Evolutionary conservation across 2,797 vertebrate genomes (phyloP).

Genomic region (Lycodopsis pacificus): DNA sequence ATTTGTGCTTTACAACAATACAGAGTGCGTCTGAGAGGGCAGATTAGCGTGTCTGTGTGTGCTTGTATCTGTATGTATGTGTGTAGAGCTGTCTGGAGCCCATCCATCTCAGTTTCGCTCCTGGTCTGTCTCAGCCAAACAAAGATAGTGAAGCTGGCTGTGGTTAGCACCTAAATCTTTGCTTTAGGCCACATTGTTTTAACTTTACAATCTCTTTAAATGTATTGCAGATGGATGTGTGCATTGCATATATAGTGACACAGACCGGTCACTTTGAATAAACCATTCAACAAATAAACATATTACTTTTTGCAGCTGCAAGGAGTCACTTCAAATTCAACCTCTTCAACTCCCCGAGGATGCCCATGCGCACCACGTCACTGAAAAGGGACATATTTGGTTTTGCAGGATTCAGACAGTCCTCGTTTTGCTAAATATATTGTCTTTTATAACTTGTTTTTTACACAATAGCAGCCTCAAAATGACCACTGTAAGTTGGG

Average conservation of each 20-base stretch:
- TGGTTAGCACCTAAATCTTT: conserved; percentile 61
- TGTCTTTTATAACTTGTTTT: neutral
- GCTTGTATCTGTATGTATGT: conserved; percentile 5
- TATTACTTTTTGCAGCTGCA: neutral
- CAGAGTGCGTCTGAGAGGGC: conserved; percentile 54
- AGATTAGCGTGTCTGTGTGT: conserved; percentile 47
- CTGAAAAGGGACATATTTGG: neutral
- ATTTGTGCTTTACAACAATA: conserved; percentile 66
- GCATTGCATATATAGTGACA: neutral
- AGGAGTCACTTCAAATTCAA: neutral
- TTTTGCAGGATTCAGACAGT: neutral
- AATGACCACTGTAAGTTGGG: neutral
- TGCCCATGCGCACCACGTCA: neutral
- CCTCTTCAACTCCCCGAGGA: neutral
- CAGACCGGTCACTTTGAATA: neutral
- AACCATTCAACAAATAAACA: neutral
- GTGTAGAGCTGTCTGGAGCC: conserved; percentile 53
- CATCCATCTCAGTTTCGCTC: conserved; percentile 64
- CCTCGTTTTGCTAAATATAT: neutral
- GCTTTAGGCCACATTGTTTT: conserved; percentile 44
- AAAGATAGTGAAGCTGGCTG: conserved; percentile 54
- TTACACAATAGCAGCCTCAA: neutral
- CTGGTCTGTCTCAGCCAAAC: conserved; percentile 58
- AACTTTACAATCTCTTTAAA: conserved; percentile 33
- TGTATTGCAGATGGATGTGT: conserved; percentile 15